phyloP scores from a whole-genome alignment of 2,113 vertebrate species.

The Podilymbus podiceps region DNA sequence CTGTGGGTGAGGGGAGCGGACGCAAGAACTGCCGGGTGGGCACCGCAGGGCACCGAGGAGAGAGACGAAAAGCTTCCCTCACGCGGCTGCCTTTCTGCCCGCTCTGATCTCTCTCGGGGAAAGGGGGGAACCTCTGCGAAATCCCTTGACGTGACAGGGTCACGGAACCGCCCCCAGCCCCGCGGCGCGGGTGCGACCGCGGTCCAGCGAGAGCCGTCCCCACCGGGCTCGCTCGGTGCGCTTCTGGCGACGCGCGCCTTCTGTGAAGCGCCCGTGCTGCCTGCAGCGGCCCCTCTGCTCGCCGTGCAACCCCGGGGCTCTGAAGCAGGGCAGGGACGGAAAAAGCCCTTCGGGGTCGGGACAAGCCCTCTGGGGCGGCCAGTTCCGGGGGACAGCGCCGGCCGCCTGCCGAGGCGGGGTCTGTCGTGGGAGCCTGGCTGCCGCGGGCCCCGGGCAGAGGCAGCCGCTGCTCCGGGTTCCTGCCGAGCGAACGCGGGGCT shows the following conservation, averaged over 20 bases:
- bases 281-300: background rate
- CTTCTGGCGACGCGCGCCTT: rapidly evolving
- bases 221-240: rapidly evolving
- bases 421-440: background rate
- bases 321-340: no score
- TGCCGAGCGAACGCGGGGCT: rapidly evolving
- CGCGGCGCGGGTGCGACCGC: no score
- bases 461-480: background rate
- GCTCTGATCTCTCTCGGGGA: background rate
- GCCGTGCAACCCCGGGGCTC: no score
- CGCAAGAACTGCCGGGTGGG: background rate
- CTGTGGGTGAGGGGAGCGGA: rapidly evolving
- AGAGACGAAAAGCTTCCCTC: no score
- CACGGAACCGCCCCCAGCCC: rapidly evolving
- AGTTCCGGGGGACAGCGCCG: background rate
- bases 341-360: background rate
- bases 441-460: background rate
- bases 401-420: rapidly evolving
- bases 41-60: no score
- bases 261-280: background rate
- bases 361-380: rapidly evolving
- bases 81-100: no score
- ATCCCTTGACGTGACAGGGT: rapidly evolving
- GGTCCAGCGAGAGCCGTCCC: rapidly evolving
- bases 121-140: background rate